phyloP scores from a whole-genome alignment of 2,888 invertebrate genomes.

The Chrysolina oricalcia region DNA sequence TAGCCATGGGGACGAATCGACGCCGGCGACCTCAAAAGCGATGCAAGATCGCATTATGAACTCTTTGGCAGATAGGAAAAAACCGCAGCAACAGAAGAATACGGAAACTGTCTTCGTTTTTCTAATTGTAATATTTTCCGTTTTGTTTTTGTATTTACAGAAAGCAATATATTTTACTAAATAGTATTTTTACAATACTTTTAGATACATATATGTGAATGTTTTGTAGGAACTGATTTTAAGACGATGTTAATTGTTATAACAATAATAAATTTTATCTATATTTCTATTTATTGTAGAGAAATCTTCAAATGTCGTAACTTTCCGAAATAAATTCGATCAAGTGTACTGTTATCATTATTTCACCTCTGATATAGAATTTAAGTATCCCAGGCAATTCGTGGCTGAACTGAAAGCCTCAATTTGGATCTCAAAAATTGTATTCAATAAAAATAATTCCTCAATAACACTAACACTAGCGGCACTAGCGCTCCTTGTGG shows the following conservation, averaged over 20 bases:
- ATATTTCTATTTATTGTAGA: slow-evolving; percentile 55
- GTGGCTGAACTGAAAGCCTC: no score
- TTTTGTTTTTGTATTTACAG: slow-evolving; percentile 63
- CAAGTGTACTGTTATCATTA: slow-evolving; percentile 5
- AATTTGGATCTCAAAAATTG: no score
- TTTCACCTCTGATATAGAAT: not conserved
- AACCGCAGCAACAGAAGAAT: slow-evolving; percentile 45
- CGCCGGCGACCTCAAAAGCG: slow-evolving; percentile 52
- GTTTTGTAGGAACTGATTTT: slow-evolving; percentile 52
- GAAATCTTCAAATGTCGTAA: slow-evolving; percentile 20
- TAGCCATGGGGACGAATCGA: slow-evolving; percentile 52
- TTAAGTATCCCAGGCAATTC: no score
- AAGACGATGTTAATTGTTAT: slow-evolving; percentile 55
- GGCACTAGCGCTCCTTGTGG: no score
- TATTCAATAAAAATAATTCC: no score
- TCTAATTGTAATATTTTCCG: slow-evolving; percentile 61
- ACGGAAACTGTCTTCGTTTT: slow-evolving; percentile 58
- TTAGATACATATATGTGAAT: slow-evolving; percentile 44
- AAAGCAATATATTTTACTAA: slow-evolving; percentile 64
- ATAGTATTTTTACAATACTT: slow-evolving; percentile 58
- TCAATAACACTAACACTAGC: no score
- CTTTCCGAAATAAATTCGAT: slow-evolving; percentile 8
- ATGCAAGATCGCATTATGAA: slow-evolving; percentile 61
- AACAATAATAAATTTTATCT: slow-evolving; percentile 50
- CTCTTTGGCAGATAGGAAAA: slow-evolving; percentile 55